phyloP scores from a whole-genome alignment of 2,113 vertebrate species.

The Platanista minor region DNA sequence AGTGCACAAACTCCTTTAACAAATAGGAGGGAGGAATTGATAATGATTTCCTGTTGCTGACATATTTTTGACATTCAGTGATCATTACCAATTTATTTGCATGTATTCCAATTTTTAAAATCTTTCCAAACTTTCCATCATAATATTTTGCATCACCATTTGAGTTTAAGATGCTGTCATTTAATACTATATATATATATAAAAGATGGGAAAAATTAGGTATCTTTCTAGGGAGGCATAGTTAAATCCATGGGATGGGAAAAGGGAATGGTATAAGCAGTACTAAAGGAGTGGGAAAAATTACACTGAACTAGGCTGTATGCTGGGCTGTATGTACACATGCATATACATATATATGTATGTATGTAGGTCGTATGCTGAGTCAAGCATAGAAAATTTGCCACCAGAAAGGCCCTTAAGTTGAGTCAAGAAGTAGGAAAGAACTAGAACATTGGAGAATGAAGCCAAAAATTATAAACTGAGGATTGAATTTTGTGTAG shows the following conservation, averaged over 20 bases:
- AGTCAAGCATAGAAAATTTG: background rate
- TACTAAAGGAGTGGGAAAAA: background rate
- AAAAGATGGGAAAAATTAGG: background rate
- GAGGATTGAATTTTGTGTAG: background rate
- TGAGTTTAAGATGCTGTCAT: background rate
- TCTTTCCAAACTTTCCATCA: background rate
- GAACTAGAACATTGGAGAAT: background rate
- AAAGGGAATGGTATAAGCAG: background rate
- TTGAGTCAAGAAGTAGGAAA: background rate
- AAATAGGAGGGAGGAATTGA: background rate
- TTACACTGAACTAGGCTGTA: background rate
- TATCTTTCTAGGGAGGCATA: background rate
- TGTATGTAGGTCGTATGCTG: fast-evolving
- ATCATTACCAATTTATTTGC: background rate
- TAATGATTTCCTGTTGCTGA: background rate
- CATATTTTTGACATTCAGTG: background rate
- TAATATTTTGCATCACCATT: background rate
- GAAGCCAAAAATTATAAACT: background rate
- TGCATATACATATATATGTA: background rate
- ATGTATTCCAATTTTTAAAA: background rate
- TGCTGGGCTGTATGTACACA: background rate
- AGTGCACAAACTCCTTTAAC: background rate
- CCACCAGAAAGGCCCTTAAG: background rate
- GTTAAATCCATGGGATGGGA: background rate
- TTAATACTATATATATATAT: background rate